A percentile compares a stretch with the other conserved stretches of the same genome.
Conservation (phyloP, 2,113 vertebrate genomes). For the Enhydra lutris region DNA sequence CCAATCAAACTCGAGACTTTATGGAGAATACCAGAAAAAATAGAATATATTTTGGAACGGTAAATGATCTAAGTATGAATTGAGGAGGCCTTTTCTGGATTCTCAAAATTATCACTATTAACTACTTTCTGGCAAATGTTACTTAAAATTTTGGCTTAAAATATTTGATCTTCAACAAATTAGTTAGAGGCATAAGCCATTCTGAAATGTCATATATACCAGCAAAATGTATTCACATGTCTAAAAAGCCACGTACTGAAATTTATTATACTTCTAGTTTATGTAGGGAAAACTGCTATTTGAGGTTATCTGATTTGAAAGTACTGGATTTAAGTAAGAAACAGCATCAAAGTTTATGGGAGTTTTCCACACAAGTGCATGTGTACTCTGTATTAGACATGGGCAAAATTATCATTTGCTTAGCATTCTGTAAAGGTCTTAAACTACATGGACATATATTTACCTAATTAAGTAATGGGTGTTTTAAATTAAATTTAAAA, state of each 20-base stretch:
- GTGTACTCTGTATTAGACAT: constrained; percentile 15
- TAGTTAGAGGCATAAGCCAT: constrained; percentile 34
- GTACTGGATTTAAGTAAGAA: constrained; percentile 37
- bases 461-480: not conserved
- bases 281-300: constrained; percentile 45
- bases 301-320: constrained; percentile 57
- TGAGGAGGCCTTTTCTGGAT: constrained; percentile 27
- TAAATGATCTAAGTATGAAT: constrained; percentile 22
- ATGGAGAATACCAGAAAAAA: constrained; percentile 42
- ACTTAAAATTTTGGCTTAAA: constrained; percentile 55
- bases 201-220: constrained; percentile 30
- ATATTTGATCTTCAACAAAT: constrained; percentile 53
- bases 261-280: constrained; percentile 59
- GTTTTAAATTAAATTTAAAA: constrained; percentile 45
- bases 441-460: not conserved
- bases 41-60: not conserved
- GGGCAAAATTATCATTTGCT: constrained; percentile 32
- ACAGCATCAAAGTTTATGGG: constrained; percentile 41
- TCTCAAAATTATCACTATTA: constrained; percentile 51
- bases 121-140: constrained; percentile 44
- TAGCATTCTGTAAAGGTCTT: not conserved
- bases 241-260: constrained; percentile 39
- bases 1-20: constrained; percentile 40
- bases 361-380: constrained; percentile 11
- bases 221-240: constrained; percentile 53